phyloP scores from a whole-genome alignment of 2,888 invertebrate species.

The Hirtodrosophila duncani region DNA sequence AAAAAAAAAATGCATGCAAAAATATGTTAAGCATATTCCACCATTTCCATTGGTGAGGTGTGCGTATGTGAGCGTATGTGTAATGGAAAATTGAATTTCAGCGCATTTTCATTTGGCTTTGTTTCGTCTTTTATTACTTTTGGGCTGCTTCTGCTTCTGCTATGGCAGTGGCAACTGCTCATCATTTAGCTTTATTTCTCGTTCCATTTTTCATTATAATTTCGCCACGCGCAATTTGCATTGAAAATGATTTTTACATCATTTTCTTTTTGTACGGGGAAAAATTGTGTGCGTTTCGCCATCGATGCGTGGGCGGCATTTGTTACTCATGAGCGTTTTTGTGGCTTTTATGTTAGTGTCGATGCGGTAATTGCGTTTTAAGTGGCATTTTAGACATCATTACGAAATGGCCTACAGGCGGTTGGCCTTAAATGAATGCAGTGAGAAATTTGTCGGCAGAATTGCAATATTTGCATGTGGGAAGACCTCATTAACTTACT shows the following conservation, averaged over 20 bases:
- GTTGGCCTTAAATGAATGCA: slow-evolving; percentile 4
- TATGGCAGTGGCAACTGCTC: too few relatives aligned
- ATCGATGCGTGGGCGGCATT: slow-evolving; percentile 30
- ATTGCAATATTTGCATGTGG: too few relatives aligned
- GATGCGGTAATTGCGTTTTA: slow-evolving; percentile 44
- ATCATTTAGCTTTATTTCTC: slow-evolving; percentile 5
- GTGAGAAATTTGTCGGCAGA: slow-evolving; percentile 5
- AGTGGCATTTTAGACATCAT: slow-evolving; percentile 46
- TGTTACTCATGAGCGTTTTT: neutral
- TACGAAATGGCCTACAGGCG: slow-evolving; percentile 16
- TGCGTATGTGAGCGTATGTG: too few relatives aligned
- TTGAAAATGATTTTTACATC: slow-evolving; percentile 26
- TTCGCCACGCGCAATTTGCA: slow-evolving; percentile 53
- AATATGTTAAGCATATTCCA: too few relatives aligned
- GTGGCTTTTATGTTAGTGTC: slow-evolving; percentile 9
- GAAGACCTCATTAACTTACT: too few relatives aligned
- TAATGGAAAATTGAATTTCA: slow-evolving; percentile 1
- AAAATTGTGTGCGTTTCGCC: slow-evolving; percentile 35
- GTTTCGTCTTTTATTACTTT: neutral
- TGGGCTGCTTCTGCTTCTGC: neutral
- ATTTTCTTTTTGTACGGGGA: slow-evolving; percentile 22
- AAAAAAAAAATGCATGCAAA: too few relatives aligned
- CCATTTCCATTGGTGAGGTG: too few relatives aligned
- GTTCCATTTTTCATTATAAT: slow-evolving; percentile 22
- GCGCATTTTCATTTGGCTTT: slow-evolving; percentile 3